phyloP scores from a whole-genome alignment of 2,888 invertebrate genomes.

The Bembecia ichneumoniformis region DNA sequence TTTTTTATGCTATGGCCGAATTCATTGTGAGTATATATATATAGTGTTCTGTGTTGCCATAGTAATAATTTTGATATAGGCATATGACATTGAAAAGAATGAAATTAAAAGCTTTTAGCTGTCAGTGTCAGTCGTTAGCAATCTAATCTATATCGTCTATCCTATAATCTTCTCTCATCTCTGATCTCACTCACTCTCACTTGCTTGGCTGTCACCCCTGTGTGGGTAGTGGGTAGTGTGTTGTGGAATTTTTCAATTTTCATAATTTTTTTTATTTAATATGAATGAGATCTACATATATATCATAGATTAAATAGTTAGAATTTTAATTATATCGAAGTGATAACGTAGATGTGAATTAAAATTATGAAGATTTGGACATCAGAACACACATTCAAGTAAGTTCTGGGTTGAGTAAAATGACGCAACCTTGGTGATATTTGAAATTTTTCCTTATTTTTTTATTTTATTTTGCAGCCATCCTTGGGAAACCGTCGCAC shows the following conservation, averaged over 20 bases:
- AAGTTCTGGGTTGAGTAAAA: conserved; percentile 44
- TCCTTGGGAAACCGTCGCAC: conserved; percentile 98
- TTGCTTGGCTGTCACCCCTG: no score
- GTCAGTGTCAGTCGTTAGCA: no score
- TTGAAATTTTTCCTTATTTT: conserved; percentile 8
- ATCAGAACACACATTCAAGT: conserved; percentile 93
- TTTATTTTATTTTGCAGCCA: conserved; percentile 76
- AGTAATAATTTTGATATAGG: no score
- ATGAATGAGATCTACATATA: conserved; percentile 32
- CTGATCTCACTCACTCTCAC: no score
- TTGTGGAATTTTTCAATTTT: not conserved
- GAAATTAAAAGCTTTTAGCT: no score
- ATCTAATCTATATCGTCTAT: no score
- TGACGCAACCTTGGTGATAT: conserved; percentile 48
- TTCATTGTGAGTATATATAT: no score
- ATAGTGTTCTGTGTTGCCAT: no score
- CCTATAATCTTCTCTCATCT: no score
- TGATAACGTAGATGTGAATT: not conserved
- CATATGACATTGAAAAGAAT: no score
- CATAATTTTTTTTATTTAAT: conserved; percentile 12
- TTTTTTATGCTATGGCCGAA: no score
- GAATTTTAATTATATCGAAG: conserved; percentile 17
- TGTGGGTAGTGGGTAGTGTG: no score
- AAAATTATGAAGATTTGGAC: conserved; percentile 93
- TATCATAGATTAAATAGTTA: conserved; percentile 29